Percentiles rank a stretch among this genome's conserved stretches.
Conservation (phyloP, 1,140 invertebrate genomes). For the Microvelia longipes region DNA sequence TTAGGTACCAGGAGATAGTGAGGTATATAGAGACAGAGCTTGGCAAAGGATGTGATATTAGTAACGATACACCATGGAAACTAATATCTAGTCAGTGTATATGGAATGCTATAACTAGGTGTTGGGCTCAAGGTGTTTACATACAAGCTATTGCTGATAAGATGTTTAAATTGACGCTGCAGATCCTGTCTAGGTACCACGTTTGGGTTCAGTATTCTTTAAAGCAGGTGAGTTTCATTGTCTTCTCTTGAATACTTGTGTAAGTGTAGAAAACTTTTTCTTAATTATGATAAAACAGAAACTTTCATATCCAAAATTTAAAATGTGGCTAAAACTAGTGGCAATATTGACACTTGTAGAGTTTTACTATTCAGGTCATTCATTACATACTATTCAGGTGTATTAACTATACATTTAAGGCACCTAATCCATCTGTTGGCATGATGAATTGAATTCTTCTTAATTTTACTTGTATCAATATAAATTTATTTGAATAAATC, state of each 20-base stretch:
- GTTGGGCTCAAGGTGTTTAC: constrained; percentile 60
- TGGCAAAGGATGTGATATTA: constrained; percentile 32
- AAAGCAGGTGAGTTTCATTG: constrained; percentile 28
- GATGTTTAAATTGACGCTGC: constrained; percentile 76
- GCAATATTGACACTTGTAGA: too few species aligned
- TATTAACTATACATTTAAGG: too few species aligned
- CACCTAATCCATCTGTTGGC: too few species aligned
- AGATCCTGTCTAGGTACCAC: constrained; percentile 58
- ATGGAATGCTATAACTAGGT: constrained; percentile 43
- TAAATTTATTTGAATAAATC: too few species aligned
- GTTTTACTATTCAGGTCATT: too few species aligned
- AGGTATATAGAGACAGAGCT: constrained; percentile 38
- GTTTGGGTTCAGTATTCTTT: constrained; percentile 44
- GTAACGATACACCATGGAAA: constrained; percentile 17
- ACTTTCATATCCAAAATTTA: too few species aligned
- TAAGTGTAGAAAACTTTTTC: too few species aligned
- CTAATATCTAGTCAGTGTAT: constrained; percentile 29
- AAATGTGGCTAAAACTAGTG: too few species aligned
- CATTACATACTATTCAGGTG: too few species aligned
- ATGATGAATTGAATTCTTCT: constrained; percentile 3
- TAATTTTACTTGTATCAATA: background rate
- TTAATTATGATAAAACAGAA: constrained; percentile 2
- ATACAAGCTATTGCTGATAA: constrained; percentile 52
- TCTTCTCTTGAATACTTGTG: too few species aligned
- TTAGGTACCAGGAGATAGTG: constrained; percentile 74